Evolutionary conservation across 2,113 vertebrate species (phyloP).

Genomic region (Mobula birostris): DNA sequence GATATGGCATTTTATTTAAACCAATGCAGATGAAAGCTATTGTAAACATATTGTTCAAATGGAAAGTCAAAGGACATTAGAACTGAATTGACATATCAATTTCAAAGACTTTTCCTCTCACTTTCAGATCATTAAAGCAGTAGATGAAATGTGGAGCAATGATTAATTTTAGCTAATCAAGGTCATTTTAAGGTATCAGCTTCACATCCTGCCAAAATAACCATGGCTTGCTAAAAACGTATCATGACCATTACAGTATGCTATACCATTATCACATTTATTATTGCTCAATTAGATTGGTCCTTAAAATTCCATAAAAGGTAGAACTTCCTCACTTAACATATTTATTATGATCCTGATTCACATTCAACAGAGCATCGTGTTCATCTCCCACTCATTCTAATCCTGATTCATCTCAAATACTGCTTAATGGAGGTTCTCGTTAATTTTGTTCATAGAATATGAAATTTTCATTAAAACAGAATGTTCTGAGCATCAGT

Average conservation of each 20-base stretch:
- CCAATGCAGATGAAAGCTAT: constrained; percentile 9
- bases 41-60: not conserved
- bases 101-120: constrained; percentile 19
- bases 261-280: constrained; percentile 37
- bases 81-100: constrained; percentile 16
- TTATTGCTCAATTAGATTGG: constrained; percentile 36
- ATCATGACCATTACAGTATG: constrained; percentile 29
- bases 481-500: constrained; percentile 38
- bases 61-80: constrained; percentile 25
- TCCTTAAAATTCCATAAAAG: constrained; percentile 38
- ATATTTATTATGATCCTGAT: constrained; percentile 35
- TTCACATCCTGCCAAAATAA: constrained; percentile 37
- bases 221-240: constrained; percentile 32
- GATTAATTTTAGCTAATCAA: constrained; percentile 34
- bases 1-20: not conserved
- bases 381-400: constrained; percentile 29
- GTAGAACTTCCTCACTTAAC: constrained; percentile 33
- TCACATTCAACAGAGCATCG: constrained; percentile 34
- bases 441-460: constrained; percentile 30
- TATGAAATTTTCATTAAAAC: constrained; percentile 37
- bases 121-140: constrained; percentile 36
- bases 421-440: constrained; percentile 36
- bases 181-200: constrained; percentile 36
- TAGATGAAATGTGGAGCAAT: constrained; percentile 35
- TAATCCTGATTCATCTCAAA: constrained; percentile 35